Evolutionary conservation across 2,797 vertebrate genomes (phyloP), one percentile per base, ranked within the genome.

Genomic region (Tympanoctomys barrerae): DNA sequence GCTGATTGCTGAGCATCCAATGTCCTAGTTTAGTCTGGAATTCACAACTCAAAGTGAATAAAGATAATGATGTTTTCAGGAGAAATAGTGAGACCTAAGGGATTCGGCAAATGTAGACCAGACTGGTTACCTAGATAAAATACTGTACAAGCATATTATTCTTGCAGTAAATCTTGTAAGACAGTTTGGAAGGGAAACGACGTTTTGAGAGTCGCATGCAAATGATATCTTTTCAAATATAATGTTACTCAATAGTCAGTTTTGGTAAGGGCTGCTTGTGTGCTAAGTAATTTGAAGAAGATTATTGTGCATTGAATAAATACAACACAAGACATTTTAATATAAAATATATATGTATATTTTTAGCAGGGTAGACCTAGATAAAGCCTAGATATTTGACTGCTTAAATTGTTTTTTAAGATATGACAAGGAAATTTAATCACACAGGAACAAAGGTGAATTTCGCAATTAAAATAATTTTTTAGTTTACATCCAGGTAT

Each of bases 261-360:
- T 78, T 71, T 75, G 83, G 36, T 36, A 2, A 59, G 81, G 28
- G 8, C 85, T 96, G 91, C 75, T 87, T 88, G 4, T 57, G 1
- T 75, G 12, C 22, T 59, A 83, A 89, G 6, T 89, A 52, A 90
- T 90, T 83, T 91, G n/a, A 80, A 93, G 7, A 91, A 89, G 84
- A 90, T 13, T 66, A 54, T 62, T 87, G n/a, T 42, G n/a, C 82
- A 46, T 39, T 54, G n/a, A 39, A 59, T 46, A n/a, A 92, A 54
- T 52, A 62, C 7, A 85, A 66, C 7, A 21, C 33, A 52, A 62
- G 52, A 46, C 88, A 77, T 71, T 88, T 82, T 83, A 59, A 5
- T 77, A 59, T 66, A 80, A 42, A 13, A 79, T 28, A 95, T 71
- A 88, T 24, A 42, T 14, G 3, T 11, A 70, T 61, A 62, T 66